Conservation (phyloP, 2,113 vertebrate species). For the Pachypanchax playfairii region DNA sequence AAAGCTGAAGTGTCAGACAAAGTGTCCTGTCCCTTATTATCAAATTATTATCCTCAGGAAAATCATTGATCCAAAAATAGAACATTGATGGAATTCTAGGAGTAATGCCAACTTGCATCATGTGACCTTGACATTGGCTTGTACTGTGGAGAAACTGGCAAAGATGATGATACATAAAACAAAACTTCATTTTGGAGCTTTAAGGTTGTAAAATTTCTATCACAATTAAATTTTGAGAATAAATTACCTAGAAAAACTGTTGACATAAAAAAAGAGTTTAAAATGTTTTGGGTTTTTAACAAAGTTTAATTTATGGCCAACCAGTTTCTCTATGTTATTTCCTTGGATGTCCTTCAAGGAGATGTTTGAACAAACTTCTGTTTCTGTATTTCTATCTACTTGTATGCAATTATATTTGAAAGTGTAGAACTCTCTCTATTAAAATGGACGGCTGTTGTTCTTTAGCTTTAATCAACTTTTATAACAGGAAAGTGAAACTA, state of each 20-base stretch:
- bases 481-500: neutral
- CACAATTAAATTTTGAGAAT: too few relatives aligned
- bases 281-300: too few relatives aligned
- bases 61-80: slow-evolving; percentile 34
- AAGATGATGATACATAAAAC: neutral
- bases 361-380: too few relatives aligned
- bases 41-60: slow-evolving; percentile 36
- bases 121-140: slow-evolving; percentile 14
- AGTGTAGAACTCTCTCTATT: neutral
- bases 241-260: too few relatives aligned
- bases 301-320: too few relatives aligned
- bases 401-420: neutral
- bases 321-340: too few relatives aligned
- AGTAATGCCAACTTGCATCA: slow-evolving; percentile 9
- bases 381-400: too few relatives aligned
- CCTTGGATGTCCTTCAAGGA: too few relatives aligned
- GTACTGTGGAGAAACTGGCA: neutral
- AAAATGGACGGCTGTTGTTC: neutral
- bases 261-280: too few relatives aligned
- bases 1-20: slow-evolving; percentile 19
- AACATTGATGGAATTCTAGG: slow-evolving; percentile 37
- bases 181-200: neutral
- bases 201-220: neutral
- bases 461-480: neutral
- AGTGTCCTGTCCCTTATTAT: slow-evolving; percentile 18